Evolutionary conservation across 2,888 invertebrate genomes (phyloP).

Genomic region (Isoperla grammatica): DNA sequence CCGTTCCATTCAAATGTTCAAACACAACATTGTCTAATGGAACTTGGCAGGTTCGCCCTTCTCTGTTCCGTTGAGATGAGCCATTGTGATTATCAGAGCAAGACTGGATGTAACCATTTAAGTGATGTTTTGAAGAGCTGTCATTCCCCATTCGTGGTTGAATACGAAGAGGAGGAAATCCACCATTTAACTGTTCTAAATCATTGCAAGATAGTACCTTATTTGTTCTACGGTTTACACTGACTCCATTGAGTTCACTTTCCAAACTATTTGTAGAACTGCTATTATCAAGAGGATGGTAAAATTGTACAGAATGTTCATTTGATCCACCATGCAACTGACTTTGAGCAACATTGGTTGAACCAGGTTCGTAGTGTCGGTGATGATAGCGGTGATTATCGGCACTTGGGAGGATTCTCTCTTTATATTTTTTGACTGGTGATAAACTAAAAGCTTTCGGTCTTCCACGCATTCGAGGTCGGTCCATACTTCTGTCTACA

Average conservation of each 20-base stretch:
- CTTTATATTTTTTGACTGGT: constrained; percentile 20
- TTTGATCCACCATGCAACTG: background rate
- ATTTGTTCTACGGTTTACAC: background rate
- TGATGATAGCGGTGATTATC: constrained; percentile 10
- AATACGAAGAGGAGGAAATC: no score
- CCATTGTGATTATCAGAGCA: background rate
- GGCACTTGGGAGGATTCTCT: constrained; percentile 4
- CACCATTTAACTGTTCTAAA: no score
- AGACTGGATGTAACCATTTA: background rate
- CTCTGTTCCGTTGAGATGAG: background rate
- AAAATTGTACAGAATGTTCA: constrained; percentile 19
- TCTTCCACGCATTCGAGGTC: background rate
- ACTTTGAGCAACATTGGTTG: constrained; percentile 5
- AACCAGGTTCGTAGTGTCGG: constrained; percentile 3
- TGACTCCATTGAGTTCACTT: background rate
- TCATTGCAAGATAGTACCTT: no score
- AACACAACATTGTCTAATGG: background rate
- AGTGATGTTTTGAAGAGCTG: background rate
- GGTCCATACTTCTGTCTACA: constrained; percentile 18
- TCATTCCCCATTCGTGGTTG: no score
- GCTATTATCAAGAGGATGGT: background rate
- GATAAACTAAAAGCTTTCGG: constrained; percentile 10
- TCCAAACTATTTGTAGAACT: no score
- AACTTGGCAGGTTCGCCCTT: background rate
- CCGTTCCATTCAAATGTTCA: background rate